Conservation (phyloP, 1,140 invertebrate species). For the Copidosoma floridanum region DNA sequence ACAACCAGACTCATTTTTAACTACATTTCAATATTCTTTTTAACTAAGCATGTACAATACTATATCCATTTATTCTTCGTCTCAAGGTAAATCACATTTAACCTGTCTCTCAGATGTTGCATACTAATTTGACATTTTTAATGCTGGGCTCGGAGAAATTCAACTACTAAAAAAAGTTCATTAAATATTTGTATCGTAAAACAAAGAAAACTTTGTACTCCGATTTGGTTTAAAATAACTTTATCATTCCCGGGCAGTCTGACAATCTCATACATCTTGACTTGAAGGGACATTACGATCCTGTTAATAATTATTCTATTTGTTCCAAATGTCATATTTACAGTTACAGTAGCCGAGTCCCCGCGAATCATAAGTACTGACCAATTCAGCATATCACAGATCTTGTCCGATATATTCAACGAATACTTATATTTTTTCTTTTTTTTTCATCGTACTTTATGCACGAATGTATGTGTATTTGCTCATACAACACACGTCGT, state of each 20-base stretch:
- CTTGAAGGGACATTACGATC: no score
- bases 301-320: neutral
- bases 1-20: slow-evolving; percentile 6
- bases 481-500: no score
- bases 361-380: slow-evolving; percentile 24
- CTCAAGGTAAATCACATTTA: no score
- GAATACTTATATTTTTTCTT: no score
- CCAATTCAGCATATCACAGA: slow-evolving; percentile 29
- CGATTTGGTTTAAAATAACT: slow-evolving; percentile 13
- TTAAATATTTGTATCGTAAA: no score
- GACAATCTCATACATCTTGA: no score
- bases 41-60: neutral
- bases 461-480: no score
- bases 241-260: slow-evolving; percentile 7
- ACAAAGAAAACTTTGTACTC: slow-evolving; percentile 22
- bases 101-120: no score
- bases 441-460: no score
- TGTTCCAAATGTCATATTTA: neutral
- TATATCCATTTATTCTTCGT: no score
- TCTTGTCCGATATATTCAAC: slow-evolving; percentile 25
- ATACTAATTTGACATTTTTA: no score
- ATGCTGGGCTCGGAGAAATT: slow-evolving; percentile 9
- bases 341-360: slow-evolving; percentile 3
- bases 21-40: neutral
- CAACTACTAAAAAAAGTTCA: slow-evolving; percentile 13